Base-by-base conservation (phyloP, 2,797 vertebrate species). In the Leuciscus waleckii region DNA sequence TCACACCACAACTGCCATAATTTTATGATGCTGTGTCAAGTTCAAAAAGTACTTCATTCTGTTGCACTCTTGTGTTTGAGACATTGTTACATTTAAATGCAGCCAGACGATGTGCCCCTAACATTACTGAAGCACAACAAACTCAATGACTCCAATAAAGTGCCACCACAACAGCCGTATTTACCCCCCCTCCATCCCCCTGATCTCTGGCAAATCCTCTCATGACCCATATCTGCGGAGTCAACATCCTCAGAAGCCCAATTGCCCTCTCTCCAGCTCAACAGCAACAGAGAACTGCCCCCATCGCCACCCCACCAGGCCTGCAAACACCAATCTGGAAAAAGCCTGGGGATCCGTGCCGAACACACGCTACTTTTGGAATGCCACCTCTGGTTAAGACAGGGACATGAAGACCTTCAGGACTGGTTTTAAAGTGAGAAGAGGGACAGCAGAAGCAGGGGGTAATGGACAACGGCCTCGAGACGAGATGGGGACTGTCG, bases 151-250 rank as follows among this genome's bases (percentile, higher is more conserved):
- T 82, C 51, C 82, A 65, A 49, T 68, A 68, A 68, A 83, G 61
- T 67, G 49, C 79, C 63, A 81, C 63, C 63, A 84, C 54, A 85
- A 85, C 76, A 73, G 56, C 23, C 54, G 0, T 61, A 69, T 49
- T 39, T 43, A 41, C 46, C 63, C 32, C 46, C 14, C 14, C 41
- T 16, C 65, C 65, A 14, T 1, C n/a, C 61, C 82, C 35, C n/a
- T 19, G 29, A 73, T 79, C 77, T 69, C 29, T 79, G 74, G 10
- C 69, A 86, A 84, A 86, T 88, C 82, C 79, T 74, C 78, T 77
- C 58, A 73, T 70, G 87, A 86, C 82, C 56, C 80, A 81, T 83
- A 82, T 86, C 88, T 87, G 39, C 9, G 32, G 16, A 81, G 71
- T 85, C 79, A 86, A 87, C 32, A 58, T 49, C 78, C 77, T 49